phyloP scores from a whole-genome alignment of 2,113 vertebrate species.

The Conger conger region DNA sequence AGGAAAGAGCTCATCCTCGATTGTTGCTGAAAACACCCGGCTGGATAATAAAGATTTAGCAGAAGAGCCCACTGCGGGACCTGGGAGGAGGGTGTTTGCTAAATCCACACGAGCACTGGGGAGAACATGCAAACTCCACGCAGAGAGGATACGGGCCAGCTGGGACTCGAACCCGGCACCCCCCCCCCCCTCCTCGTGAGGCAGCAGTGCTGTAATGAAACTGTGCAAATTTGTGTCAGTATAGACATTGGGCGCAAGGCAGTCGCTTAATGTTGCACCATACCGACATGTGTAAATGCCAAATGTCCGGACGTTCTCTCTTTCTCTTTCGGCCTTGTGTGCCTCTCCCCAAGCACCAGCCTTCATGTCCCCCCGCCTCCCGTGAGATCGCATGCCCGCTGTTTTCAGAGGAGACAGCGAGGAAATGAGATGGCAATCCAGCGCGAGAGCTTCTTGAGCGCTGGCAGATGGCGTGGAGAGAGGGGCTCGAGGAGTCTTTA shows the following conservation, averaged over 20 bases:
- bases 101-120: too few relatives aligned
- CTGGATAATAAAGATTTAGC: neutral
- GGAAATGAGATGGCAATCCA: constrained; percentile 24
- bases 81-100: neutral
- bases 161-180: too few relatives aligned
- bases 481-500: constrained; percentile 24
- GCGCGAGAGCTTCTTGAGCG: neutral
- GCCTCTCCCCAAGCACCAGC: neutral
- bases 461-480: constrained; percentile 13
- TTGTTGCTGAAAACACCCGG: neutral
- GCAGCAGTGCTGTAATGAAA: too few relatives aligned
- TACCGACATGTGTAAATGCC: neutral
- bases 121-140: too few relatives aligned
- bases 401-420: neutral
- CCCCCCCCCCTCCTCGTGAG: too few relatives aligned
- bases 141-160: too few relatives aligned
- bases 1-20: neutral
- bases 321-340: neutral
- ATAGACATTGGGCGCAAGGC: too few relatives aligned
- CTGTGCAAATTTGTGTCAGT: neutral
- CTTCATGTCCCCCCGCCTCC: neutral
- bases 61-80: neutral
- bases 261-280: too few relatives aligned
- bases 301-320: too few relatives aligned
- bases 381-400: neutral